Conservation (phyloP, 2,888 invertebrate species). For the Bombylius major region DNA sequence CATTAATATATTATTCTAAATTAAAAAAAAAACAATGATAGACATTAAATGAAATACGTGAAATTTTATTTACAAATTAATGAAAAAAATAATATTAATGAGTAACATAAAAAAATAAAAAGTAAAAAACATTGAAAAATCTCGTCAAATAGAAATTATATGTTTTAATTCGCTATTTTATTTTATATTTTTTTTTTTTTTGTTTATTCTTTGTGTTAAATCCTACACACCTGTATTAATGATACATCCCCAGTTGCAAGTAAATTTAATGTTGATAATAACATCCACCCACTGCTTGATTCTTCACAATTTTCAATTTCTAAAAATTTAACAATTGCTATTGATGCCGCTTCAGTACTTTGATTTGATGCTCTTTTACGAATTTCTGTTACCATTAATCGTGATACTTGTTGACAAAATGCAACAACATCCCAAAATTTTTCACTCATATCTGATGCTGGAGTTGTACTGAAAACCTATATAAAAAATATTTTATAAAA, state of each 20-base stretch:
- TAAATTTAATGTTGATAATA: slow-evolving; percentile 80
- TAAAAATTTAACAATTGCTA: slow-evolving; percentile 91
- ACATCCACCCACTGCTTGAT: slow-evolving; percentile 93
- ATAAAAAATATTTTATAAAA: background rate
- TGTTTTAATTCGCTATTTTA: too few species aligned
- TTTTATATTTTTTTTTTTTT: too few species aligned
- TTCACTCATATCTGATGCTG: slow-evolving; percentile 91
- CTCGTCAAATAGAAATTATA: too few species aligned
- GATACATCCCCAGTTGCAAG: slow-evolving; percentile 83
- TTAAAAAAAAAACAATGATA: too few species aligned
- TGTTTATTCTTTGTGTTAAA: too few species aligned
- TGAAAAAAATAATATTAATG: too few species aligned
- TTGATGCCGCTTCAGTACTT: slow-evolving; percentile 89
- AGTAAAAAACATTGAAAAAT: too few species aligned
- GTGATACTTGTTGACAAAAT: slow-evolving; percentile 88
- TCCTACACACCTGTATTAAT: slow-evolving; percentile 59
- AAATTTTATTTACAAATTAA: too few species aligned
- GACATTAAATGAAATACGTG: too few species aligned
- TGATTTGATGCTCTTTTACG: slow-evolving; percentile 86
- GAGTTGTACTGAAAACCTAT: slow-evolving; percentile 85
- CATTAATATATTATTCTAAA: too few species aligned
- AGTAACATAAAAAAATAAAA: too few species aligned
- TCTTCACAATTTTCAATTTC: slow-evolving; percentile 93
- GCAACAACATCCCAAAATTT: slow-evolving; percentile 94
- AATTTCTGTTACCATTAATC: slow-evolving; percentile 94